Evolutionary conservation across 1,140 invertebrate species (phyloP), one percentile per base, ranked within the genome.

Genomic region (Heliconius melpomene): DNA sequence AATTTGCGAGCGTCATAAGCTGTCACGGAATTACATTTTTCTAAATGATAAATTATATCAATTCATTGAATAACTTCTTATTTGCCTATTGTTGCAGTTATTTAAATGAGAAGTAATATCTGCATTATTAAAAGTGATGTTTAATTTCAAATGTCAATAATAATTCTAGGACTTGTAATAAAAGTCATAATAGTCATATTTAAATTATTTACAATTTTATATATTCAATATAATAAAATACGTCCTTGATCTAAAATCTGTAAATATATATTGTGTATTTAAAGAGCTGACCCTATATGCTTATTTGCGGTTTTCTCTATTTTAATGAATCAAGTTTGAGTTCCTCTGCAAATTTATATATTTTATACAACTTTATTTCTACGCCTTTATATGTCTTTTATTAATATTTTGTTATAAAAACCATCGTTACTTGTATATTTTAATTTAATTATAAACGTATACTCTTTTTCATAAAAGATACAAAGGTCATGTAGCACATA

Each of bases 1-100:
- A 70, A 36, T 36, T 40, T 54, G 23, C 54, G 57, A 79, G 32
- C 74, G 78, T 79, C 78, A 71, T 79, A 23, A 78, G 32, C 52
- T 78, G 52, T 46, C 54, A 40, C 71, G 36, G 52, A 77, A 77
- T 72, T 7, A 72, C 23, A 66, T 66, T 77, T 72, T 77, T 75
- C 32, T 50, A 77, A 54, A 77, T 72, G 46, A 77, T 77, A 50
- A 32, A 72, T 77, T 38, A 57, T 18, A 70, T 46, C 32, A n/a
- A 36, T 57, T 32, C 5, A 8, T 66, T 66, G 9, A 52, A 54
- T 32, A 29, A 2, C 0, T 18, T 52, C 46, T 2, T 52, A 52
- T 20, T 18, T 20, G 6, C 5, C 18, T 52, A 52, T 52, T 52
- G 50, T 52, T 52, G 18, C 20, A 52, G 18, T 52, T 18, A 52